These are phyloP conservation scores for Nothobranchius kuhntae DNA, from an alignment of 2,113 vertebrate genomes.

Conservation along the genomic window DNA sequence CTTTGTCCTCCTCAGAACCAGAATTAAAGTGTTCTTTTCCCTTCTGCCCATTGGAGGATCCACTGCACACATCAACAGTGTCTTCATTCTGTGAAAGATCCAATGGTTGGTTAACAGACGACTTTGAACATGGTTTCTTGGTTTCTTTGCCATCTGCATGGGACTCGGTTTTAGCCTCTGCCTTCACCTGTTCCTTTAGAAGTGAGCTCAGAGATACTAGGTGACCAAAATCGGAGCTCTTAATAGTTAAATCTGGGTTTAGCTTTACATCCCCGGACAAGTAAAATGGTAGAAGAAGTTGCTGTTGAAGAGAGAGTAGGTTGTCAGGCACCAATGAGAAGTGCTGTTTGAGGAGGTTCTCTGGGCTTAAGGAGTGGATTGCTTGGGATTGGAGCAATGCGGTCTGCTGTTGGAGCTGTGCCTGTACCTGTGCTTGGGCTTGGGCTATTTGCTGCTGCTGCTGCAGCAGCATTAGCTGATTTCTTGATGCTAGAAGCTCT, in stretches of 20 bases:
- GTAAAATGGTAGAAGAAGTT: slow-evolving; percentile 95
- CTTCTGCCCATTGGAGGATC: slow-evolving; percentile 23
- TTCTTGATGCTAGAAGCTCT: slow-evolving; percentile 89
- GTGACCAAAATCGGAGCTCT: slow-evolving; percentile 81
- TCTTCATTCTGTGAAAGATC: slow-evolving; percentile 56
- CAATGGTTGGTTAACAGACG: slow-evolving; percentile 25
- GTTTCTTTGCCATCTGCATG: slow-evolving; percentile 47
- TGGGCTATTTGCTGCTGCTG: slow-evolving; percentile 76
- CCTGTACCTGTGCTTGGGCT: slow-evolving; percentile 88
- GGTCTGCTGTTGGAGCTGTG: slow-evolving; percentile 94
- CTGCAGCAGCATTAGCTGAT: slow-evolving; percentile 83
- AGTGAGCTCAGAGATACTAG: slow-evolving; percentile 69
- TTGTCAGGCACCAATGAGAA: slow-evolving; percentile 69
- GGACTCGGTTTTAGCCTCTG: slow-evolving; percentile 47
- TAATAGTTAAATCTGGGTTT: slow-evolving; percentile 86
- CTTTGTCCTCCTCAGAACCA: slow-evolving; percentile 41
- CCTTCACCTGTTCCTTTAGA: slow-evolving; percentile 67
- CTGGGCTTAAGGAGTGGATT: slow-evolving; percentile 89
- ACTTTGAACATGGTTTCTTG: slow-evolving; percentile 38
- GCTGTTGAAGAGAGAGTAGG: slow-evolving; percentile 84
- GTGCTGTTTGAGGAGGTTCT: slow-evolving; percentile 87
- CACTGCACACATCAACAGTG: slow-evolving; percentile 35
- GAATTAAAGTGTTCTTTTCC: slow-evolving; percentile 34
- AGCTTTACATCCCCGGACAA: slow-evolving; percentile 96
- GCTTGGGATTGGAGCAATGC: slow-evolving; percentile 94